Percentiles rank a stretch among this genome's conserved stretches.
Evolutionary conservation across 2,113 vertebrate genomes (phyloP).

Genomic region (Ceyx melanurus): DNA sequence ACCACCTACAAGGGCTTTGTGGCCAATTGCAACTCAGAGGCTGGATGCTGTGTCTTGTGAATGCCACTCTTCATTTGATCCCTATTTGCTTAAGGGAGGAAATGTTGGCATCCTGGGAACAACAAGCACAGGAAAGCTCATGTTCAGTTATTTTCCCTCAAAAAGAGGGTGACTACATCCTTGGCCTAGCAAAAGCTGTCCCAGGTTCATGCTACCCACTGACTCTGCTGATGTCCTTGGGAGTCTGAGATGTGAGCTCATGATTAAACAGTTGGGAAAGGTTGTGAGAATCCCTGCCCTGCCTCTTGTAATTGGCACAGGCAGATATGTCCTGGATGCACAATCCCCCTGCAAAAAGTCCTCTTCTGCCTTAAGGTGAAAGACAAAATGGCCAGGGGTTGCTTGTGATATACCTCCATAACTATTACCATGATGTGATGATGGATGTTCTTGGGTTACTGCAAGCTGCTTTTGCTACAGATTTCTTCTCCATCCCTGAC

Average conservation of each 20-base stretch:
- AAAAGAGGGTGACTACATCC: neutral
- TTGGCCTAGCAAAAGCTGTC: neutral
- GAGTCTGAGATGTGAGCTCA: neutral
- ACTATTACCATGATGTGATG: neutral
- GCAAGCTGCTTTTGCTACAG: neutral
- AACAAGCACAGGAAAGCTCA: neutral
- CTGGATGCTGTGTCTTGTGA: neutral
- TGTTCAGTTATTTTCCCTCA: neutral
- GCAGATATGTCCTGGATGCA: neutral
- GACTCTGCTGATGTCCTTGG: neutral
- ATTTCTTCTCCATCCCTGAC: neutral
- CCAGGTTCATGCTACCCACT: neutral
- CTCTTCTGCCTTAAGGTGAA: neutral
- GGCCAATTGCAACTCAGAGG: rapidly evolving
- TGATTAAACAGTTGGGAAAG: neutral
- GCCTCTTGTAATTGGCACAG: neutral
- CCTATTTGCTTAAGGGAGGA: neutral
- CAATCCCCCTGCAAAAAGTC: rapidly evolving
- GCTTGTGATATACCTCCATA: rapidly evolving
- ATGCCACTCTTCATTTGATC: neutral
- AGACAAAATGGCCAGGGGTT: neutral
- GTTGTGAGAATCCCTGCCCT: neutral
- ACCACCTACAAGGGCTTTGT: neutral
- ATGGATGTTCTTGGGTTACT: neutral
- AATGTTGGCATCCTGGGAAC: neutral